Base-by-base conservation (phyloP, 2,888 invertebrate species). In the Nomada hirtipes region DNA sequence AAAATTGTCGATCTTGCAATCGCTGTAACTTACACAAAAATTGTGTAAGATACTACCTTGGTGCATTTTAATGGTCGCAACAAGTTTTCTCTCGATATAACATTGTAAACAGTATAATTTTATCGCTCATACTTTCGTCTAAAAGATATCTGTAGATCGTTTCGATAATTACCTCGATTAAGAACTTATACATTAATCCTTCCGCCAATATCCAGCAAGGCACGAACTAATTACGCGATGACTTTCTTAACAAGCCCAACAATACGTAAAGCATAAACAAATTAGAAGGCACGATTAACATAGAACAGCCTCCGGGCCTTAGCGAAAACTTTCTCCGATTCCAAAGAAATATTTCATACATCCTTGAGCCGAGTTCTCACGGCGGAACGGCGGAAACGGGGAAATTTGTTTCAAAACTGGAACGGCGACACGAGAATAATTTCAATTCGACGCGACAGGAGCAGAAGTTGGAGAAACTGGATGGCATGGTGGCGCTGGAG, bases 391-490 rank as follows among this genome's bases (percentile, higher is more conserved):
- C 9, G 2, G 23, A n/a, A 13, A 50, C 18, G 23, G 10, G 23
- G 10, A 64, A 69, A n/a, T 65, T 70, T 47, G 3, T 42, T 26
- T 18, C 36, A 15, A 26, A 53, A 42, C 13, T 65, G 52, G 69
- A 64, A 29, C 70, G n/a, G 13, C 36, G 65, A 63, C 15, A 3
- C 13, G 47, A 15, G 57, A 23, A 23, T 57, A 23, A 57, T 72
- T 52, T 20, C 3, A 11, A 82, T 80, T 61, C 63, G 4, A 64
- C 85, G 72, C 20, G 59, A 20, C 80, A 94, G 95, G 94, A 93
- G 82, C 67, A 59, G 7, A 91, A 91, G 78, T 86, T 95, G 23
- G 91, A 92, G 26, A 89, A 90, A 78, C 91, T 95, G 42, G 94
- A 94, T 76, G 79, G 84, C 29, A 83, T 94, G 42, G 90, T 93